Conservation (phyloP, 2,113 vertebrate genomes). For the Fulmarus glacialis region DNA sequence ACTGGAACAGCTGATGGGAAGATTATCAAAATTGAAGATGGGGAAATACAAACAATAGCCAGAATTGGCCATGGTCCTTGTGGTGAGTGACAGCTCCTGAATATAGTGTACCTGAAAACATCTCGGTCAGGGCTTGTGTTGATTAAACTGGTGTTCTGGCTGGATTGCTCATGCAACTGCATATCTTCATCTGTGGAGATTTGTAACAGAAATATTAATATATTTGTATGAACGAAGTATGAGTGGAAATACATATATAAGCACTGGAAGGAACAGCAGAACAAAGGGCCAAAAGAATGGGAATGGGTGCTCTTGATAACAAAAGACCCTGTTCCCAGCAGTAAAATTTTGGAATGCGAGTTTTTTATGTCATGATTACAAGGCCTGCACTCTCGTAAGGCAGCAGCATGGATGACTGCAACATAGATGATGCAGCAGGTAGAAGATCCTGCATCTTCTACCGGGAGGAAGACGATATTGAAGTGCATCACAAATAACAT, state of each 20-base stretch:
- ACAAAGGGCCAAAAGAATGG: neutral
- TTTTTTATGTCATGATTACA: neutral
- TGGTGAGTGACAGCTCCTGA: slow-evolving; percentile 78
- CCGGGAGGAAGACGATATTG: fast-evolving
- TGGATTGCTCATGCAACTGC: neutral
- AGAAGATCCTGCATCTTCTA: neutral
- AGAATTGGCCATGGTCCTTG: slow-evolving; percentile 87
- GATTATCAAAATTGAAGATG: slow-evolving; percentile 89
- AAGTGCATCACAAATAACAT: neutral
- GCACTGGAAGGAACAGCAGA: neutral
- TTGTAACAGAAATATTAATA: neutral
- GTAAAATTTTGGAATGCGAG: neutral
- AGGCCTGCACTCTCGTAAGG: neutral
- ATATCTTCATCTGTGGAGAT: neutral
- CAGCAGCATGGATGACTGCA: neutral
- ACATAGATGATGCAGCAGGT: neutral
- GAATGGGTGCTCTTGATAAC: neutral
- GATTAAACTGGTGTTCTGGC: neutral
- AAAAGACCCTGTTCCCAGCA: neutral
- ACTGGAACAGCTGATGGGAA: slow-evolving; percentile 93
- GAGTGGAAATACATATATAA: neutral
- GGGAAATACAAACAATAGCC: slow-evolving; percentile 81
- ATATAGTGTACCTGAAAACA: neutral
- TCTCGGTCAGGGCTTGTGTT: neutral
- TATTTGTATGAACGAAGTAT: neutral